Base-by-base conservation (phyloP, 2,888 invertebrate species). In the Pasiphila rectangulata region DNA sequence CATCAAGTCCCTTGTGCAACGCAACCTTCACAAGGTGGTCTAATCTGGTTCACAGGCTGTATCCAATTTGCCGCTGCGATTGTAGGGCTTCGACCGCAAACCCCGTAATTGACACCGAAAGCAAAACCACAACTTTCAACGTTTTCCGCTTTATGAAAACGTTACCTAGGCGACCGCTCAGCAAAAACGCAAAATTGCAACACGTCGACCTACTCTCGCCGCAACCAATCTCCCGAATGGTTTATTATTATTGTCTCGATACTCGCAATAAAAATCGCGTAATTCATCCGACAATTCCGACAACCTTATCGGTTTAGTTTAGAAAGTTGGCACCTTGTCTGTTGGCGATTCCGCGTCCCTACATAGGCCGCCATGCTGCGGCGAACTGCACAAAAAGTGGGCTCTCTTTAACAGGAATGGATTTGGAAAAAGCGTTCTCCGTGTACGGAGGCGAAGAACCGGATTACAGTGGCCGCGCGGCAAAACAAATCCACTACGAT, bases 321-420 rank as follows among this genome's bases (percentile, higher is more conserved):
- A 84, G 85, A 87, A 86, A 86, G 86, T 85, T 80, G 84, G 78
- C 84, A 83, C 83, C 83, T 86, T 84, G 85, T 85, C 78, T 73
- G 67, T 79, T 79, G 78, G 84, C 79, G 79, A 79, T 78, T 80
- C 77, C 75, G 78, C 74, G 78, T 79, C 77, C 81, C 78, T 81
- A 75, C 78, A 76, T 72, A 75, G 75, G 73, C 77, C 74, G 73
- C 71, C 73, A 70, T 44, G 70, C 45, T 71, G 71, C 72, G 68
- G 71, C n/a, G n/a, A n/a, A 71, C 72, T 73, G 58, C 63, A 72
- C 69, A 83, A 84, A 85, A 81, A 82, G 77, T 81, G 80, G 79
- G 75, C 77, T 79, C 70, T 80, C 81, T 80, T 83, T 77, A 82
- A 77, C 75, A 71, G 68, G 67, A 74, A 75, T 67, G 67, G 77